Evolutionary conservation across 1,140 invertebrate species (phyloP), one percentile per base, ranked within the genome.

Genomic region (Eubasilissa regina): DNA sequence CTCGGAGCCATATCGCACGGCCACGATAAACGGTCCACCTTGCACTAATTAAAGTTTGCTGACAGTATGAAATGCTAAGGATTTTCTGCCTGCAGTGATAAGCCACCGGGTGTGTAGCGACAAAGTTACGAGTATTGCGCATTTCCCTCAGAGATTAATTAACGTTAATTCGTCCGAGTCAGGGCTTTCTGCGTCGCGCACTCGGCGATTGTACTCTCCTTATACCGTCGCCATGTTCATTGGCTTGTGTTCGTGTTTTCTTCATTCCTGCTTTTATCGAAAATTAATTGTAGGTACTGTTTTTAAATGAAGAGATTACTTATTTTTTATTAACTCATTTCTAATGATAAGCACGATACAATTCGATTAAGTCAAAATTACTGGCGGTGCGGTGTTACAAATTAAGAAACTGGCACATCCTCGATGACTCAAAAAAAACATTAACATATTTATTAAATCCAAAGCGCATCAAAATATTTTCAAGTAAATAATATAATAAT

Each of bases 101-200:
- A 45, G 64, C 64, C 64, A 45, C 64, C 64, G 35, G 43, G 64
- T 47, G 64, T 47, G 44, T 12, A 17, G 43, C 64, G 43, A 68
- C 43, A 15, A 62, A 45, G 64, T 68, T 45, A 68, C 64, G 64
- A 68, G 43, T 68, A 68, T 68, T 68, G 64, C 64, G 64, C 43
- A 68, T 68, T 44, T 68, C 19, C 64, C 64, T 19, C 35, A 13
- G 25, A 68, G 64, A 68, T 68, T 68, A 68, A 68, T 68, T 43
- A 44, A 68, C 64, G 64, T 68, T 68, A 68, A 68, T 68, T 68
- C 64, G 64, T 43, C 64, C 64, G 64, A 68, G 64, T 68, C 64
- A 17, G 64, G 44, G 64, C 64, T 68, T 68, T 68, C 45, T 68
- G 45, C 43, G 11, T 43, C n/a, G 12, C 43, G 12, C 13, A 44